Conservation (phyloP, 2,113 vertebrate species). For the Pluvianellus socialis region DNA sequence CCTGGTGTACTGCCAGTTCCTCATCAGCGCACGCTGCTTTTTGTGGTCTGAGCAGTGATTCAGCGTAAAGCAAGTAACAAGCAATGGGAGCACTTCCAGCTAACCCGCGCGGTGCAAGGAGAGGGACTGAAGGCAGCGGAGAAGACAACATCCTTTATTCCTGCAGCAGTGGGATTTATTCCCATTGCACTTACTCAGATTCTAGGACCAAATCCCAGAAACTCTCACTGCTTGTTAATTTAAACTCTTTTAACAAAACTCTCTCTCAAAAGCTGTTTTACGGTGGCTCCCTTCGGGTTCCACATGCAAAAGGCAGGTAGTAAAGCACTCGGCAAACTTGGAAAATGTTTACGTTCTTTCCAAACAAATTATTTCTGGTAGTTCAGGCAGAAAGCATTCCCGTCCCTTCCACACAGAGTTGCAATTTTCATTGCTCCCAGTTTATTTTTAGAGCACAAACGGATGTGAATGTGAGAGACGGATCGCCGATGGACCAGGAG, state of each 20-base stretch:
- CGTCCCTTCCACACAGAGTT: rapidly evolving
- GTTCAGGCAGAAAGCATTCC: neutral
- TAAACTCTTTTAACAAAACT: neutral
- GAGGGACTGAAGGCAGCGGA: neutral
- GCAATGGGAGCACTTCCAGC: neutral
- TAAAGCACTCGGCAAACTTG: neutral
- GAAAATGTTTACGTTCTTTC: neutral
- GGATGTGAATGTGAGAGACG: neutral
- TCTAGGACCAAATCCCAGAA: neutral
- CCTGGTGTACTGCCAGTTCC: constrained; percentile 18
- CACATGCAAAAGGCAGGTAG: neutral
- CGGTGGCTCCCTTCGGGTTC: neutral
- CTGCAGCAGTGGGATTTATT: neutral
- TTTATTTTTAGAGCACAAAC: neutral
- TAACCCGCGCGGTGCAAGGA: neutral
- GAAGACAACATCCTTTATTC: neutral
- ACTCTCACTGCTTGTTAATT: neutral
- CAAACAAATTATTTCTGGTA: neutral
- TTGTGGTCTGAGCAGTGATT: neutral
- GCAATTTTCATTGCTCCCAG: neutral
- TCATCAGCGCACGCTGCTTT: neutral
- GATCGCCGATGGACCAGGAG: neutral
- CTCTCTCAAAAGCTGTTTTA: neutral
- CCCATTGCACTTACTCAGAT: neutral
- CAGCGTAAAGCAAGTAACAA: neutral